These are phyloP conservation scores for Teleogryllus occipitalis DNA, from an alignment of 1,140 invertebrate species.

Conservation along the genomic window DNA sequence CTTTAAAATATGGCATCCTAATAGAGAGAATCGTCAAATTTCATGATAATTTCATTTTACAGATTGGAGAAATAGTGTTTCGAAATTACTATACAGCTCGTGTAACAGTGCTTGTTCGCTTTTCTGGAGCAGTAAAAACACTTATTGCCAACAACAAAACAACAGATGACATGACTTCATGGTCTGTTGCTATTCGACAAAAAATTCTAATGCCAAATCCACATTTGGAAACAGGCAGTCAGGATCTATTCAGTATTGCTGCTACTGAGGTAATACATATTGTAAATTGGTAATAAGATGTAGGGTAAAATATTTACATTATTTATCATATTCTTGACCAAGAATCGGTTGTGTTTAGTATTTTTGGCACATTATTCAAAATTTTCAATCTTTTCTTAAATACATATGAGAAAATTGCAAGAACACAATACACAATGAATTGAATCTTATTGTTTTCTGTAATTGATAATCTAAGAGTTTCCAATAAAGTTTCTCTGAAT, in stretches of 20 bases:
- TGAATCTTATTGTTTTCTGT: background rate
- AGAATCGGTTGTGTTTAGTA: background rate
- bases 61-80: slow-evolving; percentile 43
- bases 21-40: background rate
- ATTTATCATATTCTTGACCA: background rate
- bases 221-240: slow-evolving; percentile 39
- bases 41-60: background rate
- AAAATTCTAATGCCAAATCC: slow-evolving; percentile 40
- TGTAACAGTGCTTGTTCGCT: slow-evolving; percentile 27
- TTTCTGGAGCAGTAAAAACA: slow-evolving; percentile 6
- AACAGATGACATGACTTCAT: slow-evolving; percentile 27
- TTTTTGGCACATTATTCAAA: background rate
- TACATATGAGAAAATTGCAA: background rate
- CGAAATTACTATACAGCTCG: slow-evolving; percentile 43
- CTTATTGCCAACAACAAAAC: background rate
- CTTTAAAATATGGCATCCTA: background rate
- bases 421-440: background rate
- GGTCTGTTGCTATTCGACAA: slow-evolving; percentile 37
- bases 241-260: slow-evolving; percentile 38
- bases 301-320: too few species aligned
- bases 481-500: too few species aligned
- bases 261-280: slow-evolving; percentile 32
- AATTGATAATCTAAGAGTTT: too few species aligned
- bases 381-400: background rate
- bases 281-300: background rate